Evolutionary conservation across 2,797 vertebrate species (phyloP), one percentile per base, ranked within the genome.

Genomic region (Streptopelia turtur): DNA sequence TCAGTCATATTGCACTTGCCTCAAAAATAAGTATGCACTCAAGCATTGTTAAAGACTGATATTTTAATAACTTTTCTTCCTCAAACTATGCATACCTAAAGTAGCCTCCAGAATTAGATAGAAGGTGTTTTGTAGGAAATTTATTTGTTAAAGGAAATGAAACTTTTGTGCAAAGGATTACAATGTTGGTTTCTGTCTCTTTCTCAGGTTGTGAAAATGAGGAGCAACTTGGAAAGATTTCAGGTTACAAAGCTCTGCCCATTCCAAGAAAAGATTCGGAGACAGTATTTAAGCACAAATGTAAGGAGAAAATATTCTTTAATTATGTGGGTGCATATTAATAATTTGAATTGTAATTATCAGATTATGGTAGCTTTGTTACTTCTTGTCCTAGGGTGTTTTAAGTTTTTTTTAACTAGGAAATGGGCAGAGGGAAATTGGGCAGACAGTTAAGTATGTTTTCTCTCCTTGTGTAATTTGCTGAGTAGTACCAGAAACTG

Each of bases 181-280:
- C 74, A 95, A 65, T 65, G 55, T 1, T 82, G 80, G 6, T 89
- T 87, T 82, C 33, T 95, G 10, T 91, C 14, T 82, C 33, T 94
- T 69, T 94, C 94, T 56, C 90, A 99, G 99, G 99, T 99, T 97
- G 98, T 98, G 63, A 99, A 99, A 98, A 99, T 99, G 99, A 99
- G 98, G 97, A 98, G 98, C 95, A 99, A 99, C 97, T 98, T 99
- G 69, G 99, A 99, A 97, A 98, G 98, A 97, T 99, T 99, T 97
- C 99, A 99, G 97, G 96, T 99, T 97, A 99, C 99, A 90, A 99
- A 99, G 97, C 98, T 99, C 93, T 98, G 98, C 94, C 99, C 99
- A 96, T 99, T 99, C 98, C 98, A 99, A 97, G 99, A 99, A 93
- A 99, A 99, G 97, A 98, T 99, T 96, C 98, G 99, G 78, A 99